phyloP scores from a whole-genome alignment of 2,888 invertebrate genomes.

The Ephialtes manifestator region DNA sequence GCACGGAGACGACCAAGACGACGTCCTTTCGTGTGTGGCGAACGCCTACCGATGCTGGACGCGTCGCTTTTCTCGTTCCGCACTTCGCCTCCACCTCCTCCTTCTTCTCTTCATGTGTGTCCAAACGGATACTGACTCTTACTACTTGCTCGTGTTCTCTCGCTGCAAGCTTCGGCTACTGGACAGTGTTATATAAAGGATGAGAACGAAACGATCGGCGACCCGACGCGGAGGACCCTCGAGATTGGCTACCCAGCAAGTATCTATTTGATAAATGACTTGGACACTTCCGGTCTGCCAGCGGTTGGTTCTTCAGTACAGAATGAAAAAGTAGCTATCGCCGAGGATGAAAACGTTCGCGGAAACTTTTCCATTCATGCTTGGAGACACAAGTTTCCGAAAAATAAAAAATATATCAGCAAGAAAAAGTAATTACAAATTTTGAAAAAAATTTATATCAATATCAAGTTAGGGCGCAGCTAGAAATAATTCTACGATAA shows the following conservation, averaged over 20 bases:
- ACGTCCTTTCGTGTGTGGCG: conserved; percentile 50
- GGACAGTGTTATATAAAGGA: conserved; percentile 26
- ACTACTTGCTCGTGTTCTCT: conserved; percentile 20
- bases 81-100: conserved; percentile 6
- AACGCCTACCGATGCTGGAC: conserved; percentile 50
- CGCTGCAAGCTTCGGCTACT: conserved; percentile 1
- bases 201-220: conserved; percentile 40
- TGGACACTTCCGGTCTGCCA: conserved; percentile 74
- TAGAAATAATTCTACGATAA: background rate
- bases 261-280: conserved; percentile 80
- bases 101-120: conserved; percentile 11
- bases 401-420: background rate
- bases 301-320: background rate
- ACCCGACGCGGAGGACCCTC: conserved; percentile 6
- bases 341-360: background rate
- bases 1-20: conserved; percentile 57
- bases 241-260: conserved; percentile 15
- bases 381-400: background rate
- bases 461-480: background rate
- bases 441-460: background rate
- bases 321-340: conserved; percentile 14
- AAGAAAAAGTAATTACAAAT: background rate
- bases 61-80: conserved; percentile 42
- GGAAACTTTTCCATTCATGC: background rate
- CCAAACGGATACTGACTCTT: conserved; percentile 73